Evolutionary conservation across 2,797 vertebrate genomes (phyloP), one percentile per base, ranked within the genome.

Genomic region (Chelmon rostratus): DNA sequence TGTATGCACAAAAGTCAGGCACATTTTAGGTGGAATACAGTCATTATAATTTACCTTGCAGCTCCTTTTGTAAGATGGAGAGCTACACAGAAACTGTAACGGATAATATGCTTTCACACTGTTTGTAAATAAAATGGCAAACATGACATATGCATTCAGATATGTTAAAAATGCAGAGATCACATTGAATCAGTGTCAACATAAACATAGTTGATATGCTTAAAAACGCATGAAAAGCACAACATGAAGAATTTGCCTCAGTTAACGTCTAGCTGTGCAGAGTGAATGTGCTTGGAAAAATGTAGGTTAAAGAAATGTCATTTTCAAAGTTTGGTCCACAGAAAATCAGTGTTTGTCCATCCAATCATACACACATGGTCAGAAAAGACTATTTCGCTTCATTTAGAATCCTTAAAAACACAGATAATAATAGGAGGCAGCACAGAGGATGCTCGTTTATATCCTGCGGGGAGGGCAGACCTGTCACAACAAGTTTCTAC

Each of bases 401-500:
- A 78, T 63, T 49, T 25, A 42, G 21, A 63, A 42, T 11, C 25
- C 9, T 38, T 66, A 4, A 58, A 65, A 75, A 72, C 37, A 61
- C 3, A 47, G 54, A n/a, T 37, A 38, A 58, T 7, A 47, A 52
- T n/a, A 38, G 28, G 13, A 31, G 35, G 15, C 37, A 35, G 54
- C 38, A 40, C 1, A 21, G 35, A 63, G 28, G 57, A 83, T 44
- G 38, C 68, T 73, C 42, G 49, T 83, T 81, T 64, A 57, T 1
- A 18, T 66, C 73, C 68, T 31, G 49, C 33, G 0, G 10, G 19
- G 44, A 61, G 57, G 68, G 19, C 65, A 38, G 57, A 57, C 23
- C 63, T 73, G 79, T 86, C 85, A 89, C 59, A 84, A 47, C 54
- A 69, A 21, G 49, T 79, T 89, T 87, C 25, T 63, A 16, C 73